Conservation (phyloP, 2,888 invertebrate genomes). For the Aleiodes testaceus region DNA sequence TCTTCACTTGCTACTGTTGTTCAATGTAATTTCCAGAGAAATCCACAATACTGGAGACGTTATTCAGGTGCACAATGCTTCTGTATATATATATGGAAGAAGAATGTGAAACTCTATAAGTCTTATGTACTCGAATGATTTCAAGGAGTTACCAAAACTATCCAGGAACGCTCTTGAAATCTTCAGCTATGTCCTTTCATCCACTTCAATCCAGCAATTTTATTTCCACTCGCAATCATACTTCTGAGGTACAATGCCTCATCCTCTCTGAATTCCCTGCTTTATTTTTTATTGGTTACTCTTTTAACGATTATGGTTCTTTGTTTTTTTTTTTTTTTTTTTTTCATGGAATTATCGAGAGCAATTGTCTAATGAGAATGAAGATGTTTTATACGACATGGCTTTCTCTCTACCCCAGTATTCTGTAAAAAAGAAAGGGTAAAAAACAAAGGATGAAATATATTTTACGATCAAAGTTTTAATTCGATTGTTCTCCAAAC, state of each 20-base stretch:
- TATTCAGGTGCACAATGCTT: slow-evolving; percentile 15
- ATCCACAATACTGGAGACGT: slow-evolving; percentile 18
- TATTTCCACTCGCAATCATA: background rate
- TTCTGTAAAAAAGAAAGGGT: background rate
- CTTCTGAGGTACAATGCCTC: no score
- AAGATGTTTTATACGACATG: no score
- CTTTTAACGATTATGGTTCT: no score
- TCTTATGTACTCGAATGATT: slow-evolving; percentile 18
- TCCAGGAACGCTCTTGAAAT: slow-evolving; percentile 35
- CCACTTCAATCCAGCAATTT: slow-evolving; percentile 12
- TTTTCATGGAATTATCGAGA: no score
- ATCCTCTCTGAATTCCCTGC: no score
- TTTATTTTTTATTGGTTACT: no score
- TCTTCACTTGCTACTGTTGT: slow-evolving; percentile 46
- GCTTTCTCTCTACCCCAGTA: no score
- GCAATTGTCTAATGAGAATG: no score
- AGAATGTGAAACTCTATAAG: slow-evolving; percentile 36
- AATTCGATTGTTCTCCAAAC: background rate
- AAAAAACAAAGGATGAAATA: background rate
- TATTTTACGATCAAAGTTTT: slow-evolving; percentile 4
- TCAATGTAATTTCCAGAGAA: slow-evolving; percentile 43
- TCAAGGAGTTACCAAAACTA: slow-evolving; percentile 27
- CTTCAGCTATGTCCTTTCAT: slow-evolving; percentile 12
- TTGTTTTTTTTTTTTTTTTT: no score
- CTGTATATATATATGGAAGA: slow-evolving; percentile 21